Conservation (phyloP, 2,797 vertebrate species). For the Hoplostethus atlanticus region DNA sequence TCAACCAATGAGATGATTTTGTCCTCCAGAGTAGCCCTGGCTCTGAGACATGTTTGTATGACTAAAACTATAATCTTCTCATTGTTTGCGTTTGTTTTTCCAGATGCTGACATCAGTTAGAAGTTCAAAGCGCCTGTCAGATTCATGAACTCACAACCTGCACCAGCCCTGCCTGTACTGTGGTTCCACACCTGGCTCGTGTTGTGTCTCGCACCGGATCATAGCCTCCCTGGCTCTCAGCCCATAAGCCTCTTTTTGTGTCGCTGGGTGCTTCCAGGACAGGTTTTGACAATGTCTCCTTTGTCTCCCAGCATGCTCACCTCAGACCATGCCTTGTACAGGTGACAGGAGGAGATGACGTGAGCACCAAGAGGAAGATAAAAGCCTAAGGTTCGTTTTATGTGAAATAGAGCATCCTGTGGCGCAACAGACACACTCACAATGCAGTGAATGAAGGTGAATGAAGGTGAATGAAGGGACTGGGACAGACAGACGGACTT, state of each 20-base stretch:
- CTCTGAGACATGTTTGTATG: too few relatives aligned
- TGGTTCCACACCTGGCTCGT: conserved; percentile 49
- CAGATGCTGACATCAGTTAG: conserved; percentile 21
- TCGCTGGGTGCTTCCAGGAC: conserved; percentile 47
- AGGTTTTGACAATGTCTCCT: conserved; percentile 53
- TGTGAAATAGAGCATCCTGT: conserved; percentile 32
- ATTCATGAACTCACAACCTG: conserved; percentile 19
- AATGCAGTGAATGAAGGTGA: neutral
- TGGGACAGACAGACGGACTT: neutral
- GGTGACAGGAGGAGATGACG: conserved; percentile 48
- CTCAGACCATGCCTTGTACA: conserved; percentile 32
- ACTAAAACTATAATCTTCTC: neutral
- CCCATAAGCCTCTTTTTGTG: conserved; percentile 39
- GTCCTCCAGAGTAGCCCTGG: too few relatives aligned
- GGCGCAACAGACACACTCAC: conserved; percentile 6
- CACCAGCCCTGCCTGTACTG: neutral
- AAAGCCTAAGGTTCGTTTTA: conserved; percentile 45
- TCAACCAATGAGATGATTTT: too few relatives aligned
- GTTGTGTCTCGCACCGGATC: conserved; percentile 13
- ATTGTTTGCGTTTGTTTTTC: neutral
- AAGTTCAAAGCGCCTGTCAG: conserved; percentile 38
- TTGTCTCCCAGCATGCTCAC: conserved; percentile 45
- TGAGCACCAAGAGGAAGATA: conserved; percentile 46
- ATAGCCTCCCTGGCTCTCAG: conserved; percentile 24
- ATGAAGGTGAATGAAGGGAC: neutral